Evolutionary conservation across 2,888 invertebrate genomes (phyloP).

Genomic region (Glyphotaelius pellucidus): DNA sequence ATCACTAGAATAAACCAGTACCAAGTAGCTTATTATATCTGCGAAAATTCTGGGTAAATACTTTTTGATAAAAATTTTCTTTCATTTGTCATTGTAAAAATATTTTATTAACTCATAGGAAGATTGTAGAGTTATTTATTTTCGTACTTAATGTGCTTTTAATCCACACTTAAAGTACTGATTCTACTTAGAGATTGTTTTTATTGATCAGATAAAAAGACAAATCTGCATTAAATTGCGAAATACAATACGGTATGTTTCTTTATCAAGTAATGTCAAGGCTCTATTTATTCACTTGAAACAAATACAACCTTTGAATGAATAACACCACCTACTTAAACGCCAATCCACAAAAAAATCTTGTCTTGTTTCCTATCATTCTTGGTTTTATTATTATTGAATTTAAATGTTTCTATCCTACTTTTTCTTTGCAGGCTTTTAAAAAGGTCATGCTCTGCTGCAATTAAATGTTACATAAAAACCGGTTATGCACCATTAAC

Average conservation of each 20-base stretch:
- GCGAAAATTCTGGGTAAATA: neutral
- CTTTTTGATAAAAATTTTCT: neutral
- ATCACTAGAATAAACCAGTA: neutral
- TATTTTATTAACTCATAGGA: neutral
- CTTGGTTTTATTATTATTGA: neutral
- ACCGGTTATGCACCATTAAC: neutral
- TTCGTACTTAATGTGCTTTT: neutral
- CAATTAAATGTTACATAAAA: neutral
- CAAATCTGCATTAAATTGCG: neutral
- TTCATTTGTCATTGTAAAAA: neutral
- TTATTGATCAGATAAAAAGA: neutral
- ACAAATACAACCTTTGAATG: neutral
- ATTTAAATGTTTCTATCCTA: neutral
- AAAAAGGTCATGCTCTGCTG: neutral
- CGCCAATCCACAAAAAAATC: neutral
- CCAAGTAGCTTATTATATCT: neutral
- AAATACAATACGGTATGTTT: neutral
- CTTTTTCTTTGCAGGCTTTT: neutral
- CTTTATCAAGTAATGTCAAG: conserved; percentile 8
- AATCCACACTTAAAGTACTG: neutral
- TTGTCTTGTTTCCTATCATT: neutral
- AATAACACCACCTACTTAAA: neutral
- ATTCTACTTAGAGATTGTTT: neutral
- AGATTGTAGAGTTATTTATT: conserved; percentile 6
- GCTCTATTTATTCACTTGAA: neutral